Evolutionary conservation across 2,888 invertebrate species (phyloP).

Genomic region (Linyphia triangularis): DNA sequence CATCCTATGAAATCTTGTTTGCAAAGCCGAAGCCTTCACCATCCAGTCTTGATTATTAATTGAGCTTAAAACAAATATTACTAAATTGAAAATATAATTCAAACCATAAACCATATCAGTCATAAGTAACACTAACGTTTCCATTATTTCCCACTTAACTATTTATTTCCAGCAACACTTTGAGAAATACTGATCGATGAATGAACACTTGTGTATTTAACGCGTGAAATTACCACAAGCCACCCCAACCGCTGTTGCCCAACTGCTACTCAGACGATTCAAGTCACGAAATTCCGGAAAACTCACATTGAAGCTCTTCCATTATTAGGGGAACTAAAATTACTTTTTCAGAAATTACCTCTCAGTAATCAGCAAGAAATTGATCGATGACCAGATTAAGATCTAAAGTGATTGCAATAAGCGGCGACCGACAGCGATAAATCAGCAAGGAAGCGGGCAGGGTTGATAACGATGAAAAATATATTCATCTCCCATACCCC

Average conservation of each 20-base stretch:
- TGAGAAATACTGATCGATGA: background rate
- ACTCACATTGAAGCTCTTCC: slow-evolving; percentile 11
- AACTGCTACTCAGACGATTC: background rate
- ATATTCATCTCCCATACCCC: background rate
- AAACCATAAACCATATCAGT: background rate
- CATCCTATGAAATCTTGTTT: too few relatives aligned
- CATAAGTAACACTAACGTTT: background rate
- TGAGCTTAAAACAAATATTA: too few relatives aligned
- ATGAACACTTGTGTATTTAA: too few relatives aligned
- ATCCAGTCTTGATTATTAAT: too few relatives aligned
- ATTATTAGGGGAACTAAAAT: slow-evolving; percentile 30
- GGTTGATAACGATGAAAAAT: slow-evolving; percentile 16
- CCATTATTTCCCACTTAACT: background rate
- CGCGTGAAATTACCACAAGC: background rate
- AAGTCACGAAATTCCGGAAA: background rate
- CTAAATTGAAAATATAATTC: too few relatives aligned
- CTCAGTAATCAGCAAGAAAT: slow-evolving; percentile 34
- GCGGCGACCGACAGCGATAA: slow-evolving; percentile 27
- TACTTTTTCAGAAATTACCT: slow-evolving; percentile 29
- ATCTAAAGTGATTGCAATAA: slow-evolving; percentile 41
- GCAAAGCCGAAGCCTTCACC: too few relatives aligned
- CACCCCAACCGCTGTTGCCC: too few relatives aligned
- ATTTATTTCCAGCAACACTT: background rate
- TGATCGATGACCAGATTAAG: slow-evolving; percentile 47
- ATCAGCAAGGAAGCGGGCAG: background rate